Base-by-base conservation (phyloP, 2,797 vertebrate genomes). In the Leptoclinus maculatus region DNA sequence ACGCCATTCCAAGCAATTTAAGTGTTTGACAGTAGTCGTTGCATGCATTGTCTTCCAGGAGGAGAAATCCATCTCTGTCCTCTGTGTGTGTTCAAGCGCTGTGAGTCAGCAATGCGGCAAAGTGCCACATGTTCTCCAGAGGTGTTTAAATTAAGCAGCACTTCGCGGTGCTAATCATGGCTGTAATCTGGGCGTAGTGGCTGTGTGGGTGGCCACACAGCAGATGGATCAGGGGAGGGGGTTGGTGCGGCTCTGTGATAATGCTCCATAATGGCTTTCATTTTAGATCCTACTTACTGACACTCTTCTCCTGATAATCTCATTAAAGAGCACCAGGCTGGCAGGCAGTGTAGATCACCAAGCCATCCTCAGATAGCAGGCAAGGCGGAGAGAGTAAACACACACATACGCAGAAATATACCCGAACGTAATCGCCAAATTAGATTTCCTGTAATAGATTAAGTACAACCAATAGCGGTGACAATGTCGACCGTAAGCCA, bases 211-310 rank as follows among this genome's bases (percentile, higher is more conserved):
- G 95, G 95, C 89, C 83, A 54, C 91, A 87, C 87, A 91, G 94
- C 94, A 95, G 95, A 95, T 96, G 95, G 94, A 95, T 94, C 29
- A 23, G 71, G 64, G 74, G 13, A 56, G 78, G 81, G 59, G 82
- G 78, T 74, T 17, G 90, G 85, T 82, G 90, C 84, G 78, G 90
- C 93, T 93, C 90, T 90, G 89, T 94, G 94, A 95, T 96, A 96
- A 96, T 96, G 94, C 94, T 94, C 93, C 91, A 95, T 96, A 96
- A 95, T 96, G 94, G 94, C 95, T 95, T 95, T 95, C 94, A 95
- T 96, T 96, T 96, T 95, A 95, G 95, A 95, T 95, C 95, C 94
- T 95, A 95, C 95, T 96, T 95, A 96, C 94, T 95, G 94, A 96
- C 95, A 95, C 95, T 96, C 93, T 90, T 93, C 93, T 94, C 90